Percentiles rank a stretch among this genome's conserved stretches.
Evolutionary conservation across 1,140 invertebrate species (phyloP).

Genomic region (Aphis gossypii): DNA sequence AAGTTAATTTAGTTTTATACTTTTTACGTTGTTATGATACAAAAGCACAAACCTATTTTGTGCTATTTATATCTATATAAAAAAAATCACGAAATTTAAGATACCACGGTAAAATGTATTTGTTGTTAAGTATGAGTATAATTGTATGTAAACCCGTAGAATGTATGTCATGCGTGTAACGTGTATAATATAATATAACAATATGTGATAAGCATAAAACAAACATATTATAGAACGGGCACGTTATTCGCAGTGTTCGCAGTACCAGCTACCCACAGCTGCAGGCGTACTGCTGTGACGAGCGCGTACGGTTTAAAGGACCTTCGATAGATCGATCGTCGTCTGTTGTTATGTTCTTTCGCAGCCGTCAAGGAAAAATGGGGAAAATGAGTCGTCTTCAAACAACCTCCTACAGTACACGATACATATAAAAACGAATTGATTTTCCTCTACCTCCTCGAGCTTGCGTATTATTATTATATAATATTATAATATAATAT

Average conservation of each 20-base stretch:
- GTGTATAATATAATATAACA: neutral
- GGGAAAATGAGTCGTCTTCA: neutral
- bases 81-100: neutral
- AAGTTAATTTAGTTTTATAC: too few relatives aligned
- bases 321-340: neutral
- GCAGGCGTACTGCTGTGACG: neutral
- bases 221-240: neutral
- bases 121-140: neutral
- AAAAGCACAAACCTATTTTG: too few relatives aligned
- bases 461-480: neutral
- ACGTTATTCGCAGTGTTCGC: neutral
- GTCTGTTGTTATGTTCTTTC: neutral
- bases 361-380: neutral
- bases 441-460: neutral
- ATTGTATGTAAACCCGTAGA: neutral
- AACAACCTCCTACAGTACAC: neutral
- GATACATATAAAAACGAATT: neutral
- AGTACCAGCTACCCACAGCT: neutral
- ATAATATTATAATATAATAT: neutral
- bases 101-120: neutral
- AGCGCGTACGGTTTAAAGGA: neutral
- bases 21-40: too few relatives aligned
- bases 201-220: neutral
- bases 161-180: neutral
- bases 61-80: neutral